phyloP scores from a whole-genome alignment of 2,888 invertebrate species.

The Aphodius granarius region DNA sequence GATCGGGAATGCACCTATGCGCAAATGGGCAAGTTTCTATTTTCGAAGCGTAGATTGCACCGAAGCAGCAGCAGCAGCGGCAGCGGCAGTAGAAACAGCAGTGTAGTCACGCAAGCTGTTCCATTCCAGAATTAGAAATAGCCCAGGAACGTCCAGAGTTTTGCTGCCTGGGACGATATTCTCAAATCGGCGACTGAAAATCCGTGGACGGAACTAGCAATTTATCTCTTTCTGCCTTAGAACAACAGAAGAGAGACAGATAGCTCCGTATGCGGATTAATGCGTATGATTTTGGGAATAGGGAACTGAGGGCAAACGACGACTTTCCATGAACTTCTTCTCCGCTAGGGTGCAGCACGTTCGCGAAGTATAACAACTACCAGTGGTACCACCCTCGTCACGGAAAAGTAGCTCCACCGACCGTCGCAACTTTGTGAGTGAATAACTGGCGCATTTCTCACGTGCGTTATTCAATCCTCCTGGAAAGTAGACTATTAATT shows the following conservation, averaged over 20 bases:
- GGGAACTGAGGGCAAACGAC: too few species aligned
- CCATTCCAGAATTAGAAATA: background rate
- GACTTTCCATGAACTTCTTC: background rate
- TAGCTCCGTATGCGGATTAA: too few species aligned
- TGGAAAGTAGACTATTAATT: background rate
- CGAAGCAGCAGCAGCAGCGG: background rate
- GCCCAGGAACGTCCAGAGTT: background rate
- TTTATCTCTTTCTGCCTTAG: too few species aligned
- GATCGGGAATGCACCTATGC: background rate
- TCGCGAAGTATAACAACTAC: background rate
- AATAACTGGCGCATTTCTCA: background rate
- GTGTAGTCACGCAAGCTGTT: background rate
- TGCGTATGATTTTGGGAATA: too few species aligned
- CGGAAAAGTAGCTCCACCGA: background rate
- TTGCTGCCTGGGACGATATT: background rate
- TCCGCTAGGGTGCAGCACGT: background rate
- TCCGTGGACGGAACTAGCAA: too few species aligned
- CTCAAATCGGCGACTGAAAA: too few species aligned
- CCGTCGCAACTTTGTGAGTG: background rate
- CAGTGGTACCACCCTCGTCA: background rate
- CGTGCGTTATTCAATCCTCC: background rate
- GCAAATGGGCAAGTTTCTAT: background rate
- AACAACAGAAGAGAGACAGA: too few species aligned
- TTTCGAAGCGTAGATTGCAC: background rate
- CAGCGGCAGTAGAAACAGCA: background rate